Percentiles rank a stretch among this genome's conserved stretches.
Conservation (phyloP, 2,113 vertebrate species). For the Myiozetetes cayanensis region DNA sequence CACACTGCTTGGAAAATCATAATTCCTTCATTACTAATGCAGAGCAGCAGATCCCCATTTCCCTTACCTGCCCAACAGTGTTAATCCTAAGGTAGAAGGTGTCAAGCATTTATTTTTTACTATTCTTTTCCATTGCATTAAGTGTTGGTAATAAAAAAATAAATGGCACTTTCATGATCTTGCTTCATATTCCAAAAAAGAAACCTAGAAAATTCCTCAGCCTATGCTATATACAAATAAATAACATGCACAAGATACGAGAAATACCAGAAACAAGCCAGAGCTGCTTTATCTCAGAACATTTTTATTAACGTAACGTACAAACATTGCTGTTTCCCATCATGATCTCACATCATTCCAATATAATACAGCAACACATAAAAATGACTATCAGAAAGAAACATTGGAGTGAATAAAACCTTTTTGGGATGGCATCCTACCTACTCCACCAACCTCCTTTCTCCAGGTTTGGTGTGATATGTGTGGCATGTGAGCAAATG, state of each 20-base stretch:
- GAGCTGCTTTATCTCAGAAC: constrained; percentile 35
- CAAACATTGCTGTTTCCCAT: constrained; percentile 14
- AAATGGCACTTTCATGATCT: neutral
- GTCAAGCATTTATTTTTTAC: neutral
- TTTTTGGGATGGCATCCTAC: neutral
- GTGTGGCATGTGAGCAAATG: neutral
- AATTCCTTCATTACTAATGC: neutral
- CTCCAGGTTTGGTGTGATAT: constrained; percentile 39
- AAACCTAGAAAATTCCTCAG: neutral
- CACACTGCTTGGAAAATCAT: neutral
- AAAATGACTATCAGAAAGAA: constrained; percentile 46
- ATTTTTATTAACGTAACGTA: constrained; percentile 38
- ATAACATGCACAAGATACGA: neutral
- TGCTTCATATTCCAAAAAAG: neutral
- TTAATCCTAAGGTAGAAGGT: neutral
- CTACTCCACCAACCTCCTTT: neutral
- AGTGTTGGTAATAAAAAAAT: neutral
- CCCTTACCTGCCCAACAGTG: neutral
- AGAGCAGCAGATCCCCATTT: neutral
- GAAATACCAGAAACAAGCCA: neutral
- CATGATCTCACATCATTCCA: constrained; percentile 17
- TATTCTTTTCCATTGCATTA: neutral
- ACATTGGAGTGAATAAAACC: neutral
- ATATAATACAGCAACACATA: constrained; percentile 11
- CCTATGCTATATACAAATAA: neutral